Evolutionary conservation across 2,888 invertebrate species (phyloP).

Genomic region (Aphidoletes aphidimyza): DNA sequence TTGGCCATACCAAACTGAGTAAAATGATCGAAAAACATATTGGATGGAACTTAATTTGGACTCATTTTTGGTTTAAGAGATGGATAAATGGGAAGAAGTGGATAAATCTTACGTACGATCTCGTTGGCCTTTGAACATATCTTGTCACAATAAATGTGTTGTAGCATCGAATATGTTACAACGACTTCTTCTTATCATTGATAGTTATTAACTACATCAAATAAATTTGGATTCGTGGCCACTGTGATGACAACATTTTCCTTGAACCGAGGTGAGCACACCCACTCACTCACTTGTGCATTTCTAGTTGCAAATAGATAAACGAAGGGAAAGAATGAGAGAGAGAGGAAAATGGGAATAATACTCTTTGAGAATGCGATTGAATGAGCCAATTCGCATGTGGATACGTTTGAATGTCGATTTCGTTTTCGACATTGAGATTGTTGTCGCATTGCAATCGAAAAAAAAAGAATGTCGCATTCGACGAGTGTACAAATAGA

Average conservation of each 20-base stretch:
- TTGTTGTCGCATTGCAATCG: background rate
- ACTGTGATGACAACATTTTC: background rate
- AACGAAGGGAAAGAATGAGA: background rate
- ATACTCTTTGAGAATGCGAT: background rate
- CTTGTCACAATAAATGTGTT: background rate
- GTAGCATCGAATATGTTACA: background rate
- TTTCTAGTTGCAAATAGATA: background rate
- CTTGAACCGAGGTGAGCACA: background rate
- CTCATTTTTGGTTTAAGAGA: too few relatives aligned
- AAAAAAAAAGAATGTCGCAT: background rate
- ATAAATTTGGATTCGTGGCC: constrained; percentile 8
- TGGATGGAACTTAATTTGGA: too few relatives aligned
- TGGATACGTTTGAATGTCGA: background rate
- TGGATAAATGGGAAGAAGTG: too few relatives aligned
- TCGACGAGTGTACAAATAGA: background rate
- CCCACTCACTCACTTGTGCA: background rate
- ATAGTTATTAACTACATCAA: background rate
- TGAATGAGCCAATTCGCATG: constrained; percentile 25
- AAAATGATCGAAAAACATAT: too few relatives aligned
- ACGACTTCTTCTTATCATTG: background rate
- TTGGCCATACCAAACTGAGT: too few relatives aligned
- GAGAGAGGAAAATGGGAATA: background rate
- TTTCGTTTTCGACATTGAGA: background rate
- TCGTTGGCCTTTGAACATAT: background rate
- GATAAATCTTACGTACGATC: background rate